Percentiles rank a stretch among this genome's conserved stretches.
phyloP scores from a whole-genome alignment of 2,888 invertebrate genomes.

The Serripes groenlandicus region DNA sequence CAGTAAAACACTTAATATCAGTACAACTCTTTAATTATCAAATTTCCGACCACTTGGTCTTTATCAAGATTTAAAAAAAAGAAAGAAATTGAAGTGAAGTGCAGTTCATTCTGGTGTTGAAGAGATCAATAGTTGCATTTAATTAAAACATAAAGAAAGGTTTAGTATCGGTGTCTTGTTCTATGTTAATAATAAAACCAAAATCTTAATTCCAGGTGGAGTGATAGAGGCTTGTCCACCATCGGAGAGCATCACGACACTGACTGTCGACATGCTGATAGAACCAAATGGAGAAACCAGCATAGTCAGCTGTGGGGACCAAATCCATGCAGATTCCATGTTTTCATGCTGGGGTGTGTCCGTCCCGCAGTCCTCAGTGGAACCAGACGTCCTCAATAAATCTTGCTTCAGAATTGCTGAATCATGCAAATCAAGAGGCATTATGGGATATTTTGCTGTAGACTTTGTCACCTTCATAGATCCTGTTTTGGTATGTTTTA shows the following conservation, averaged over 20 bases:
- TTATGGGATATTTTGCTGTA: slow-evolving; percentile 85
- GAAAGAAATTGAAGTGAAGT: too few relatives aligned
- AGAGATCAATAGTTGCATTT: too few relatives aligned
- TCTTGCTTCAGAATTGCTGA: slow-evolving; percentile 82
- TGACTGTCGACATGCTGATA: slow-evolving; percentile 85
- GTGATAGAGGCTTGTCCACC: slow-evolving; percentile 86
- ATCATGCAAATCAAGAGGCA: slow-evolving; percentile 84
- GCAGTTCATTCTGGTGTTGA: too few relatives aligned
- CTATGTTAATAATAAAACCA: too few relatives aligned
- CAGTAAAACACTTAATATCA: too few relatives aligned
- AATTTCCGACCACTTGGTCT: too few relatives aligned
- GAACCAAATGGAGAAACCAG: slow-evolving; percentile 83
- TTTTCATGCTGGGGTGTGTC: slow-evolving; percentile 86
- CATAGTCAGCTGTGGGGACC: slow-evolving; percentile 84
- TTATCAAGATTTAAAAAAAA: too few relatives aligned
- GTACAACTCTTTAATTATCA: too few relatives aligned
- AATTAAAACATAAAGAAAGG: too few relatives aligned
- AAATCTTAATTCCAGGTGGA: slow-evolving; percentile 84
- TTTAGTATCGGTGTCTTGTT: too few relatives aligned
- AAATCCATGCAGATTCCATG: slow-evolving; percentile 85
- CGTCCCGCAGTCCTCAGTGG: slow-evolving; percentile 86
- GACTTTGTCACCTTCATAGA: slow-evolving; percentile 86
- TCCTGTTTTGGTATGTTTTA: slow-evolving; percentile 78
- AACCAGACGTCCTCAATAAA: slow-evolving; percentile 82
- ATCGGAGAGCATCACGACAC: slow-evolving; percentile 84